phyloP scores from a whole-genome alignment of 2,113 vertebrate species.

The Deroptyus accipitrinus region DNA sequence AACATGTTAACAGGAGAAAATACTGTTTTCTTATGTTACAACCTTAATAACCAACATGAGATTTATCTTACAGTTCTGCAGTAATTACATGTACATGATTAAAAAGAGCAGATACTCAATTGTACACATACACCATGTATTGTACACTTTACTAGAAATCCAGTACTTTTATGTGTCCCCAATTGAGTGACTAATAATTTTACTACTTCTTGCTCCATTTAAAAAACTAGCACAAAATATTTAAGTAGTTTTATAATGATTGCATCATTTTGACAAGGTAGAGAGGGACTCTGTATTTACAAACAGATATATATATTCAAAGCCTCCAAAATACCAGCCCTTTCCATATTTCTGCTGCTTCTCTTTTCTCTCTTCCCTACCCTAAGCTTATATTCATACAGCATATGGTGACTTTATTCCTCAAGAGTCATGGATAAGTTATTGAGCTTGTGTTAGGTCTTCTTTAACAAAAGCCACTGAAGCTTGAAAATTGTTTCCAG shows the following conservation, averaged over 20 bases:
- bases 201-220: neutral
- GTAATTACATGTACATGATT: conserved; percentile 30
- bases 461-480: neutral
- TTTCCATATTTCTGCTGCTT: neutral
- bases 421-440: neutral
- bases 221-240: conserved; percentile 44
- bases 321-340: neutral
- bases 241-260: conserved; percentile 10
- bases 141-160: neutral
- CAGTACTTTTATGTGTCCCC: neutral
- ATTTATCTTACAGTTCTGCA: conserved; percentile 46
- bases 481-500: neutral
- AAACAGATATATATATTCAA: neutral
- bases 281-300: conserved; percentile 8
- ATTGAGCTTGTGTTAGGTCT: neutral
- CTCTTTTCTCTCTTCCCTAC: neutral
- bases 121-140: neutral
- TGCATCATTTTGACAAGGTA: neutral
- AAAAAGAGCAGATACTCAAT: conserved; percentile 5
- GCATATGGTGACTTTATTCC: neutral
- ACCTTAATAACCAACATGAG: conserved; percentile 40
- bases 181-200: neutral
- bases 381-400: neutral
- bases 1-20: conserved; percentile 59
- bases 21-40: conserved; percentile 58